Conservation (phyloP, 2,797 vertebrate genomes). For the Phoeniculus purpureus region DNA sequence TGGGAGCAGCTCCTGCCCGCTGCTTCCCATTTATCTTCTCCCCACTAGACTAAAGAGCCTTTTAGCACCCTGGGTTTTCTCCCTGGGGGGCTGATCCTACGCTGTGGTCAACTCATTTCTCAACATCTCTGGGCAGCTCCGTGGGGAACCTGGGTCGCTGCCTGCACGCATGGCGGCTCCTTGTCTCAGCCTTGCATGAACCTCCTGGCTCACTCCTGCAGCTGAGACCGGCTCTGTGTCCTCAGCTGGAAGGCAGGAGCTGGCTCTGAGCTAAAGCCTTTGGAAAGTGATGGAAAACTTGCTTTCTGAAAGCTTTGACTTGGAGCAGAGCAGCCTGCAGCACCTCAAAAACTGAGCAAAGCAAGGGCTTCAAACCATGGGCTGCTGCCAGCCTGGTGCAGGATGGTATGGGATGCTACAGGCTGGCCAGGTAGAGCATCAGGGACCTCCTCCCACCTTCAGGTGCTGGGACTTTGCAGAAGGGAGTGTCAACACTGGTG, state of each 20-base stretch:
- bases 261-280: background rate
- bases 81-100: background rate
- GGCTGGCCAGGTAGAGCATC: background rate
- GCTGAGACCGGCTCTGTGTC: background rate
- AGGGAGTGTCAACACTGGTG: background rate
- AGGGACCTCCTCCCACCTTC: background rate
- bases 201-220: background rate
- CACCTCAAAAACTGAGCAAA: background rate
- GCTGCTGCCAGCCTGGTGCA: rapidly evolving
- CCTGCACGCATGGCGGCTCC: background rate
- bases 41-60: background rate
- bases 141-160: background rate
- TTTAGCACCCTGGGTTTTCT: slow-evolving; percentile 32
- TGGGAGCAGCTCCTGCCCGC: background rate
- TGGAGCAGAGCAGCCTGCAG: background rate
- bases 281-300: background rate
- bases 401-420: rapidly evolving
- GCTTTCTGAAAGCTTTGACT: background rate
- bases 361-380: background rate
- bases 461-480: rapidly evolving
- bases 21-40: slow-evolving; percentile 25
- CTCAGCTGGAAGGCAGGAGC: background rate
- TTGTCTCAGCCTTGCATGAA: background rate
- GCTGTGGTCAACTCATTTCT: background rate
- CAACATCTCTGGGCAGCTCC: background rate